These are phyloP conservation scores for Lasioglossum albipes DNA, from an alignment of 1,140 invertebrate species.

Conservation along the genomic window DNA sequence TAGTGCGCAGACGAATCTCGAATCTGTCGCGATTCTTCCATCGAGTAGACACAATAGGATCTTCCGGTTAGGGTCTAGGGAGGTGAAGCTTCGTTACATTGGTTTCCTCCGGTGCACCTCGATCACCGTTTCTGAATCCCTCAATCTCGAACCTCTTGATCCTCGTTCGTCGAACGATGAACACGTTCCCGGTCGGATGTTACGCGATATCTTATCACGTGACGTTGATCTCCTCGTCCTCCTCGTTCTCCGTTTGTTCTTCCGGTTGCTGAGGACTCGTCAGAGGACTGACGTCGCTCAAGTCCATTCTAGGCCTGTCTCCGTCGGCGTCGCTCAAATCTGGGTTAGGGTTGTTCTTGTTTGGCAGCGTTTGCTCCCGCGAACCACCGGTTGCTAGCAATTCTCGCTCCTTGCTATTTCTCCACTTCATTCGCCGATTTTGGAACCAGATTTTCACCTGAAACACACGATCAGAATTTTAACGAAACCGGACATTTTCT, in stretches of 20 bases:
- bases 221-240: conserved; percentile 90
- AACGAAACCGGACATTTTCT: too few species aligned
- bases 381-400: conserved; percentile 94
- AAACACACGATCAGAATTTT: background rate
- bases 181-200: conserved; percentile 24
- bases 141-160: conserved; percentile 13
- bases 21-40: conserved; percentile 10
- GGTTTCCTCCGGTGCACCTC: background rate
- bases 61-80: background rate
- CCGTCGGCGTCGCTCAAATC: conserved; percentile 94
- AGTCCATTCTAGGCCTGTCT: conserved; percentile 85
- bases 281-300: conserved; percentile 79
- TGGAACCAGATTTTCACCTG: conserved; percentile 99
- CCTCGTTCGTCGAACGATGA: conserved; percentile 20
- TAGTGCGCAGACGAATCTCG: background rate
- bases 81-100: background rate
- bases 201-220: conserved; percentile 83
- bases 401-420: conserved; percentile 98
- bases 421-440: conserved; percentile 97
- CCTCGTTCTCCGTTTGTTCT: conserved; percentile 86
- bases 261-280: conserved; percentile 79
- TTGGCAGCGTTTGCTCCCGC: conserved; percentile 95
- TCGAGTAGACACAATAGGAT: background rate
- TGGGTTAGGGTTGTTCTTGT: conserved; percentile 98
- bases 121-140: conserved; percentile 26